Evolutionary conservation across 2,888 invertebrate genomes (phyloP), one percentile per base, ranked within the genome.

Genomic region (Gasteruption jaculator): DNA sequence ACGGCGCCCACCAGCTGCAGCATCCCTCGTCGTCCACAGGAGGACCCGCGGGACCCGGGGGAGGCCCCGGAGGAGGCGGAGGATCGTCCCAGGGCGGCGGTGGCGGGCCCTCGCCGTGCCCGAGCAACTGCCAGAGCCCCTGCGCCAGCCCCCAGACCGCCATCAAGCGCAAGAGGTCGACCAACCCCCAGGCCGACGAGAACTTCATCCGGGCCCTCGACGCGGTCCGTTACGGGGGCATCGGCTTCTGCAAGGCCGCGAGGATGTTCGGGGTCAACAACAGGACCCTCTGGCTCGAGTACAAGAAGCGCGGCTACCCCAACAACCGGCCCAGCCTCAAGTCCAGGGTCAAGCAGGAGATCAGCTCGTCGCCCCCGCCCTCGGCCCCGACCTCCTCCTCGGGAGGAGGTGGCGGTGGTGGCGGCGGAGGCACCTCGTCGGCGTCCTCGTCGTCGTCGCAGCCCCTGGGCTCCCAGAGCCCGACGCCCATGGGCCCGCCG

Each of bases 181-280:
- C 82, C 38, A 87, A 89, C 71, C 88, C 88, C 0, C 89, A 88
- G 66, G 82, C 84, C 2, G 87, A 86, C 58, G 87, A 88, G 62
- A 88, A 88, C 65, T 89, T 89, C 70, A 83, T 86, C 51, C 75
- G 83, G 22, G 89, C 89, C 0, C 71, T 89, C 35, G 88, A 89
- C 61, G 89, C 88, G 0, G 89, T 89, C 1, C 78, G 88, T 46
- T 83, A 82, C 59, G 89, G 89, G 15, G 86, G 87, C 25, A 86
- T 89, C 53, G 89, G 89, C 2, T 89, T 89, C 71, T 89, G 89
- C 70, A 88, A 88, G 61, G 89, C 89, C 6, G 89, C 89, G 1
- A 76, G 86, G 37, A 79, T 87, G 73, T 89, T 85, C 68, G 89
- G 89, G 20, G 87, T 90, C 11, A 89, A 89, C 71, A 89, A 89